Evolutionary conservation across 2,888 invertebrate genomes (phyloP).

Genomic region (Heliconius charithonia): DNA sequence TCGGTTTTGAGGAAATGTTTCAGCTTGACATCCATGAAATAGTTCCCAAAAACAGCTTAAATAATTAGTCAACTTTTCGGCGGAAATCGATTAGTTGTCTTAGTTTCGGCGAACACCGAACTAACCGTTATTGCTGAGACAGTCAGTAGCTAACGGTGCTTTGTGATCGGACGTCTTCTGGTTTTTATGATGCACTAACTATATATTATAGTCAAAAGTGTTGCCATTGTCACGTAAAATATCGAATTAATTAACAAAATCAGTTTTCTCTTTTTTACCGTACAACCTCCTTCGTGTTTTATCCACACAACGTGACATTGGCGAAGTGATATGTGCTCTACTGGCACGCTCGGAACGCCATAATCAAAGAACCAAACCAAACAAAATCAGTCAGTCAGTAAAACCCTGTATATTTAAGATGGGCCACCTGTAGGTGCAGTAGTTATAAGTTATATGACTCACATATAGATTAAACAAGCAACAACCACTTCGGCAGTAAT

Average conservation of each 20-base stretch:
- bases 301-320: no score
- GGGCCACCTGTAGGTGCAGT: neutral
- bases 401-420: neutral
- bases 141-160: conserved; percentile 12
- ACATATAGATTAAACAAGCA: neutral
- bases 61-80: neutral
- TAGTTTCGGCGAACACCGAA: neutral
- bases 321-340: no score
- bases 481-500: neutral
- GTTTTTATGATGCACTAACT: neutral
- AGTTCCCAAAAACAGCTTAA: neutral
- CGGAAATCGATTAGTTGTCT: conserved; percentile 8
- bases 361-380: no score
- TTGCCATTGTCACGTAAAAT: neutral
- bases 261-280: no score
- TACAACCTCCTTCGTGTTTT: no score
- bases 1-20: neutral
- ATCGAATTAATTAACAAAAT: neutral
- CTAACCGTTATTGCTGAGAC: conserved; percentile 2
- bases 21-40: neutral
- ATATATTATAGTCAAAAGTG: neutral
- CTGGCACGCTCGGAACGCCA: no score
- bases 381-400: neutral
- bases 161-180: neutral
- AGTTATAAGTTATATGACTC: neutral